A percentile compares a stretch with the other conserved stretches of the same genome.
These are phyloP conservation scores for Tetramorium alpestre DNA, from an alignment of 1,140 invertebrate species.

Conservation along the genomic window DNA sequence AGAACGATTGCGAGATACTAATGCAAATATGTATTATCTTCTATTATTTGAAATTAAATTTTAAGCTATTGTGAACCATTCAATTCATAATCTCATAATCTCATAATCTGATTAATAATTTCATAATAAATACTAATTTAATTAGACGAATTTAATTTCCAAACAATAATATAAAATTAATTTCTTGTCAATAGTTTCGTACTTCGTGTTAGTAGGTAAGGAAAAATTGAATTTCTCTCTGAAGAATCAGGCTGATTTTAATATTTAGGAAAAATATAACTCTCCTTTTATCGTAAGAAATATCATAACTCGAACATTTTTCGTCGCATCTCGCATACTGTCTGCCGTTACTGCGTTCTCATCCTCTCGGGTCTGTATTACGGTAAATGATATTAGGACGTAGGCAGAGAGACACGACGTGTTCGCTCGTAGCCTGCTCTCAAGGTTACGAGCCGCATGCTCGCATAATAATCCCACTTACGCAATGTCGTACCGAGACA, in stretches of 20 bases:
- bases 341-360: conserved; percentile 1
- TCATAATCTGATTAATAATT: too few species aligned
- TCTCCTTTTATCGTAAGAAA: not conserved
- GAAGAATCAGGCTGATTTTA: too few species aligned
- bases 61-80: not conserved
- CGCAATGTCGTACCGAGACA: conserved; percentile 59
- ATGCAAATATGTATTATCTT: not conserved
- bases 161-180: not conserved
- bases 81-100: not conserved
- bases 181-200: not conserved
- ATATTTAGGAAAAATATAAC: not conserved
- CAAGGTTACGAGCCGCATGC: conserved; percentile 62
- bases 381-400: conserved; percentile 29
- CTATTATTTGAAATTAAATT: not conserved
- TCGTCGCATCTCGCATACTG: not conserved
- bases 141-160: not conserved
- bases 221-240: too few species aligned
- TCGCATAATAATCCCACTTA: conserved; percentile 64
- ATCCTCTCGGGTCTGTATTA: not conserved
- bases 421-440: conserved; percentile 43
- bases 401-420: conserved; percentile 48
- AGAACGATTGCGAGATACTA: not conserved
- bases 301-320: not conserved
- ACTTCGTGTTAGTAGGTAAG: too few species aligned
- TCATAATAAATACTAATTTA: not conserved